Conservation (phyloP, 2,797 vertebrate species). For the Arnoldichthys spilopterus region DNA sequence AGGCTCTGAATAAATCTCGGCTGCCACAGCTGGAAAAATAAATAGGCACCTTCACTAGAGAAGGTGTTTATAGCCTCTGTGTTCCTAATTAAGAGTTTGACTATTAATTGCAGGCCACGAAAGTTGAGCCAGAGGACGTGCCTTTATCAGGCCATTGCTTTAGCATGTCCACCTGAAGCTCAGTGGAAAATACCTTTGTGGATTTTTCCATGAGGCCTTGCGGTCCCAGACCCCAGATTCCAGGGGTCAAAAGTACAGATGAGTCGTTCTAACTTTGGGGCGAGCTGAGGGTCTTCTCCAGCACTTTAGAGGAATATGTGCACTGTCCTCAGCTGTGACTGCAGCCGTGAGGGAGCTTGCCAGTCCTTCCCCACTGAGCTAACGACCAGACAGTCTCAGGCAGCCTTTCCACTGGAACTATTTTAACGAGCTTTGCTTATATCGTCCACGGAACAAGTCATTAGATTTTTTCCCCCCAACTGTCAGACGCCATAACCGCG, state of each 20-base stretch:
- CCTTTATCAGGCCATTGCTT: not conserved
- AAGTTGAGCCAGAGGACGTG: not conserved
- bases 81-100: not conserved
- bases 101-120: not conserved
- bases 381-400: slow-evolving; percentile 44
- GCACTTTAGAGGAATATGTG: not conserved
- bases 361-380: slow-evolving; percentile 20
- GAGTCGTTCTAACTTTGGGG: not conserved
- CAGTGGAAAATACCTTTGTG: slow-evolving; percentile 10
- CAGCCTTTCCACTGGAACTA: slow-evolving; percentile 68
- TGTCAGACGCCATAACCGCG: slow-evolving; percentile 30
- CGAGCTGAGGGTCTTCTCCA: not conserved
- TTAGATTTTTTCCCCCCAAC: slow-evolving; percentile 37
- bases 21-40: not conserved
- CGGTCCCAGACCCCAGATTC: slow-evolving; percentile 38
- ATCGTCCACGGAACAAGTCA: slow-evolving; percentile 42
- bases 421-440: slow-evolving; percentile 46
- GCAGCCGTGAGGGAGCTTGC: not conserved
- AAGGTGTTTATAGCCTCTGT: not conserved
- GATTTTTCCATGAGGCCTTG: slow-evolving; percentile 32
- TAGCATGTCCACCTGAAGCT: slow-evolving; percentile 18
- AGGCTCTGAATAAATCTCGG: slow-evolving; percentile 5
- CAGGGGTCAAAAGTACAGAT: slow-evolving; percentile 23
- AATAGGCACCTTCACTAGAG: not conserved
- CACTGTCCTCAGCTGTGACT: not conserved